Conservation (phyloP, 2,113 vertebrate species). For the Haliaeetus leucogaster region DNA sequence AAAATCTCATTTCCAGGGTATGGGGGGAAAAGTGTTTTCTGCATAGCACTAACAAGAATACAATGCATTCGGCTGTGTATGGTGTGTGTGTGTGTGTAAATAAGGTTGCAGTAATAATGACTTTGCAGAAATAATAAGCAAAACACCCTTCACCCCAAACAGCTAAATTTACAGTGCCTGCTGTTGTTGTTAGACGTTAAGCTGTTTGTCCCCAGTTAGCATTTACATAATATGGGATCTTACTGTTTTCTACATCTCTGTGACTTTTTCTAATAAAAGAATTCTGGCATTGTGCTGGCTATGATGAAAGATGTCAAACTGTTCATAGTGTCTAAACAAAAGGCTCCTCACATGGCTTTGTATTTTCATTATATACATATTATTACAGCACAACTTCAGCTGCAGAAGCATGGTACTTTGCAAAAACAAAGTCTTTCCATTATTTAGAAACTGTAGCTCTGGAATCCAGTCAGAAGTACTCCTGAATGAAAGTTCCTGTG, state of each 20-base stretch:
- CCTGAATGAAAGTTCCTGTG: background rate
- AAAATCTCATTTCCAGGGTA: background rate
- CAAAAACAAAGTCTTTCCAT: background rate
- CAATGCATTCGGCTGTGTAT: background rate
- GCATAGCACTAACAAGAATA: rapidly evolving
- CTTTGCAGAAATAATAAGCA: constrained; percentile 23
- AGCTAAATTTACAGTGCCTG: background rate
- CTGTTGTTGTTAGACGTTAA: constrained; percentile 4
- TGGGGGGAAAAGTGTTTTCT: background rate
- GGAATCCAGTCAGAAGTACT: background rate
- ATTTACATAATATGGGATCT: background rate
- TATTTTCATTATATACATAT: background rate
- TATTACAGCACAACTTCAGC: background rate
- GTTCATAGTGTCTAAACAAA: constrained; percentile 11
- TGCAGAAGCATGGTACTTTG: background rate
- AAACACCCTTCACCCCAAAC: constrained; percentile 1
- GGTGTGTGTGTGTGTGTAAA: background rate
- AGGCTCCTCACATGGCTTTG: background rate
- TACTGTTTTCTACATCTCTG: constrained; percentile 24
- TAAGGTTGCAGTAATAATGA: constrained; percentile 38
- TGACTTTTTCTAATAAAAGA: constrained; percentile 5
- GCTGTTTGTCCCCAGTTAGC: background rate
- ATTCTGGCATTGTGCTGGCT: background rate
- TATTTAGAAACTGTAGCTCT: background rate
- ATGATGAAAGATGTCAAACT: constrained; percentile 15